Evolutionary conservation across 2,888 invertebrate genomes (phyloP).

Genomic region (Anarsia innoxiella): DNA sequence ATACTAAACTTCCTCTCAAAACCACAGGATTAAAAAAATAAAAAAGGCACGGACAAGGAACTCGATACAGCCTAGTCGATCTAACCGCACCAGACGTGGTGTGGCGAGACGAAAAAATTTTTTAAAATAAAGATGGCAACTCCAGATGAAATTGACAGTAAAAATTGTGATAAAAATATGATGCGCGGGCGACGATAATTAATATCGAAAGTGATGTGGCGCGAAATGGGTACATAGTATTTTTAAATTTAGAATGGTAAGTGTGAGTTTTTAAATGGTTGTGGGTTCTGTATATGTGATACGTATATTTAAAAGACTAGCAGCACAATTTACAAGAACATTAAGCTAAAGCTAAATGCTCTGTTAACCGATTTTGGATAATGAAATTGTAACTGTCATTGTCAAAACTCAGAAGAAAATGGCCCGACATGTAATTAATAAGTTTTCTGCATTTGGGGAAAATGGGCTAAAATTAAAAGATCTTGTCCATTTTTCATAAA

Average conservation of each 20-base stretch:
- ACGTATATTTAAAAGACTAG: too few relatives aligned
- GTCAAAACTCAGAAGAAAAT: too few relatives aligned
- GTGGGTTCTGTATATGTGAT: too few relatives aligned
- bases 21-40: slow-evolving; percentile 48
- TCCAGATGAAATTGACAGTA: slow-evolving; percentile 10
- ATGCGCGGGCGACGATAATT: neutral
- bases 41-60: slow-evolving; percentile 37
- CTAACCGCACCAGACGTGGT: slow-evolving; percentile 45
- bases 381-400: too few relatives aligned
- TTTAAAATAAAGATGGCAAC: slow-evolving; percentile 12
- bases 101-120: slow-evolving; percentile 21
- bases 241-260: neutral
- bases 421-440: too few relatives aligned
- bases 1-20: slow-evolving; percentile 52
- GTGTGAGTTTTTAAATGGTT: too few relatives aligned
- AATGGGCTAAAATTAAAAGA: too few relatives aligned
- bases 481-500: too few relatives aligned
- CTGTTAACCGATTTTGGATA: too few relatives aligned
- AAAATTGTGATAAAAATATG: slow-evolving; percentile 9
- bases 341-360: too few relatives aligned
- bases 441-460: too few relatives aligned
- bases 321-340: too few relatives aligned
- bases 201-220: slow-evolving; percentile 8
- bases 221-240: neutral
- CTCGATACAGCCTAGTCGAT: slow-evolving; percentile 38